Base-by-base conservation (phyloP, 2,888 invertebrate species). In the Harpagoxenus sublaevis region DNA sequence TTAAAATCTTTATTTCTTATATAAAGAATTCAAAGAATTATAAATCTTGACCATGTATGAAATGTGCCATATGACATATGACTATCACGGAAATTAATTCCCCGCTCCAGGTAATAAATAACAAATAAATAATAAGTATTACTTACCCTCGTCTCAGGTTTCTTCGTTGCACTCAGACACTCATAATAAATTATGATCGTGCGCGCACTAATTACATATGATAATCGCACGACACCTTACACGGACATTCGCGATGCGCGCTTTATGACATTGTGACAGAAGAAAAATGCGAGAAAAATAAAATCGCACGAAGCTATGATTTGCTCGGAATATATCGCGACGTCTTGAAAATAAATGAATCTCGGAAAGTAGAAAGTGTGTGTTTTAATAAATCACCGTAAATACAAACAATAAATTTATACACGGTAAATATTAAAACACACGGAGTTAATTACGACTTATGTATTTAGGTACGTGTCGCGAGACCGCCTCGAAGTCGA, bases 361-460 rank as follows among this genome's bases (percentile, higher is more conserved):
- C 23, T 66, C 15, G 28, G 2, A 42, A 42, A 65, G 42, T 65
- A 39, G n/a, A 65, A 35, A 65, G 23, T 23, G 23, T 23, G 23
- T 23, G 23, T 45, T 45, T 45, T 28, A 45, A 66, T 66, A 28
- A 66, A 28, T 65, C 3, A 42, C 0, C 15, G 15, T 66, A 45
- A 66, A 66, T 28, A 45, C 28, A 45, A 45, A 66, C 28, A 8
- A 65, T 1, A 0, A 66, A 28, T 66, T 66, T 28, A 28, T 66
- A 15, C 15, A 45, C 28, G 6, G 23, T 4, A 66, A 45, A 66
- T 18, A 66, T 66, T 66, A 66, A 45, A 66, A 66, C 1, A 15
- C 23, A 15, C 23, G 23, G 45, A 66, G 15, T 66, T 66, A 66
- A 66, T 66, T 45, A 66, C 0, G 15, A 66, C n/a, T 66, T 66